A percentile compares a stretch with the other conserved stretches of the same genome.
Evolutionary conservation across 2,113 vertebrate species (phyloP).

Genomic region (Semnornis frantzii): DNA sequence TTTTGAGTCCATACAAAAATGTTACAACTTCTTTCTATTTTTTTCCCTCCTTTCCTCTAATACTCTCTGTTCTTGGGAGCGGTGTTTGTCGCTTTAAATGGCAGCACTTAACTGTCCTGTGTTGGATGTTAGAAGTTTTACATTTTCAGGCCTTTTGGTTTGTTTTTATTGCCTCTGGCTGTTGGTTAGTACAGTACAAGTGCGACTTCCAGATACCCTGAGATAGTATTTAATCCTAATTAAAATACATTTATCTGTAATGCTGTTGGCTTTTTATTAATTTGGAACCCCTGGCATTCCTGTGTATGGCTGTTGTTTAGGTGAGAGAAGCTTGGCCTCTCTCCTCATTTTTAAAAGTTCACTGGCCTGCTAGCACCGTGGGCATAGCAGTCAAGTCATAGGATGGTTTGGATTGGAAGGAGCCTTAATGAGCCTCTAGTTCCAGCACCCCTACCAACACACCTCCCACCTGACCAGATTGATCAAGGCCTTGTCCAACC

Average conservation of each 20-base stretch:
- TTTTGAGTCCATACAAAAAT: constrained; percentile 49
- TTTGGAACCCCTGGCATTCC: constrained; percentile 31
- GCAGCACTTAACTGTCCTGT: constrained; percentile 65
- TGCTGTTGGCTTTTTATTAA: constrained; percentile 73
- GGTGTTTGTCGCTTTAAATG: constrained; percentile 63
- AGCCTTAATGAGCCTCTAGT: too few relatives aligned
- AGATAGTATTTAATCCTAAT: constrained; percentile 93
- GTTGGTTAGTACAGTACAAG: constrained; percentile 82
- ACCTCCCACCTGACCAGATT: too few relatives aligned
- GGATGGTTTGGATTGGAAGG: too few relatives aligned
- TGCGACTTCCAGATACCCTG: constrained; percentile 81
- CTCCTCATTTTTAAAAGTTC: background rate
- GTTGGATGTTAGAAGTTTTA: constrained; percentile 67
- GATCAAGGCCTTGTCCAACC: too few relatives aligned
- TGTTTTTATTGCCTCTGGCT: constrained; percentile 86
- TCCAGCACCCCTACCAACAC: too few relatives aligned
- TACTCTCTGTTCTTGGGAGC: constrained; percentile 64
- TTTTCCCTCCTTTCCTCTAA: constrained; percentile 7
- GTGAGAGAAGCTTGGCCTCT: background rate
- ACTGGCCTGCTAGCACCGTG: background rate
- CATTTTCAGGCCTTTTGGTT: constrained; percentile 47
- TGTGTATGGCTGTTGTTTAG: background rate
- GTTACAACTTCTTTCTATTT: constrained; percentile 1
- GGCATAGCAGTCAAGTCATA: background rate
- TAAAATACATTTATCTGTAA: constrained; percentile 90